Base-by-base conservation (phyloP, 2,113 vertebrate species). In the Syngnathus typhle region DNA sequence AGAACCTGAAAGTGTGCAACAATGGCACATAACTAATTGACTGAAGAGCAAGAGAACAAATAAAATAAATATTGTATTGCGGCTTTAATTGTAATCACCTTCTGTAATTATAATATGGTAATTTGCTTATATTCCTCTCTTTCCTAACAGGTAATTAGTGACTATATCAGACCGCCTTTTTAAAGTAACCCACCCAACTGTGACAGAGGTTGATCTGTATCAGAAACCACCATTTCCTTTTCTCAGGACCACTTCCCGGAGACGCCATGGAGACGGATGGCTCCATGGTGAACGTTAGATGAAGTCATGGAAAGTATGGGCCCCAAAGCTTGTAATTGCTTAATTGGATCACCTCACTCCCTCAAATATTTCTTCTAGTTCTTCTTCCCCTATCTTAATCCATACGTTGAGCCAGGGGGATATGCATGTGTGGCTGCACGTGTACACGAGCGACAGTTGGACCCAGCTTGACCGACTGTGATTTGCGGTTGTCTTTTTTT, bases 221-320 rank as follows among this genome's bases (percentile, higher is more conserved):
- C 81, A 77, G 55, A 78, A 80, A 77, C 79, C 82, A 77, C 68
- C 74, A 82, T 75, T 73, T 72, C 69, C 72, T 70, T 54, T 46
- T 72, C 65, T 72, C 21, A 54, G 83, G 84, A 74, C 72, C 70
- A 72, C 82, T 86, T 87, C 79, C 82, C 81, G 76, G 80, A 89
- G 83, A 86, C 87, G 46, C 62, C 16, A 39, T 7, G 75, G 85
- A 85, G 80, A 84, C 78, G 79, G 80, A 84, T 76, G 80, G 83
- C 77, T 74, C 70, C 52, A 70, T 64, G 68, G 71, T 76, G 82
- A 82, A 81, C 77, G 80, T 76, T 64, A 62, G 64, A 79, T 87
- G 74, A 77, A 82, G 72, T 90, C 86, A 89, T 89, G 88, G 89
- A 92, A 92, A 89, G 66, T 70, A 19, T 60, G 21, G 19, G 70